Percentiles rank a stretch among this genome's conserved stretches.
phyloP scores from a whole-genome alignment of 2,113 vertebrate species.

The Hiodon alosoides region DNA sequence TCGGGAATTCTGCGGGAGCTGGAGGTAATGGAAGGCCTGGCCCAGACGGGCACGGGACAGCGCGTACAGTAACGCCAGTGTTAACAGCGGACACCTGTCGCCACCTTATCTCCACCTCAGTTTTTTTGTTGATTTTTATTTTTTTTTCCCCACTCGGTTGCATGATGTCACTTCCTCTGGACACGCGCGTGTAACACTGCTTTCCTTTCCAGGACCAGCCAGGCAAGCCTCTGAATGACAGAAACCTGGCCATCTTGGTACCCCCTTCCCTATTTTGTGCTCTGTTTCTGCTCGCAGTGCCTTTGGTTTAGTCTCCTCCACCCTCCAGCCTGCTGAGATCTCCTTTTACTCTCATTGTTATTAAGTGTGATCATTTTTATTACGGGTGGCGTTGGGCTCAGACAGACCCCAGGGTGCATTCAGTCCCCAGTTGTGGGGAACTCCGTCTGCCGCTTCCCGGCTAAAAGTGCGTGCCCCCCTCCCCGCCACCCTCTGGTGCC shows the following conservation, averaged over 20 bases:
- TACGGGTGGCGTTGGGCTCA: constrained; percentile 5
- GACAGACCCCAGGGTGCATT: constrained; percentile 30
- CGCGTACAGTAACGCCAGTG: neutral
- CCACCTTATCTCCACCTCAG: neutral
- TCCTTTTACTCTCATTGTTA: neutral
- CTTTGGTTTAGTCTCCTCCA: constrained; percentile 31
- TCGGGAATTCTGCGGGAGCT: constrained; percentile 95
- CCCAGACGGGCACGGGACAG: neutral
- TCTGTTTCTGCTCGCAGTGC: constrained; percentile 43
- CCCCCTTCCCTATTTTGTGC: constrained; percentile 63
- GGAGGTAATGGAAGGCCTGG: constrained; percentile 69
- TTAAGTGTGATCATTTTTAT: no score
- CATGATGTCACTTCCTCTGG: constrained; percentile 34
- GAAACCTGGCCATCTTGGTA: constrained; percentile 86
- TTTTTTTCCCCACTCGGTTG: constrained; percentile 11
- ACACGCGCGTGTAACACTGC: constrained; percentile 41
- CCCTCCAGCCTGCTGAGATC: constrained; percentile 10
- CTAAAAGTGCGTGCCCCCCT: neutral
- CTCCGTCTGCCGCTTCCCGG: neutral
- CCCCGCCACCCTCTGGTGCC: no score
- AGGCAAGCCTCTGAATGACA: constrained; percentile 83
- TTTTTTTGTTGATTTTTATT: constrained; percentile 1
- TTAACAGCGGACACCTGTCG: neutral
- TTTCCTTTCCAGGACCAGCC: constrained; percentile 80
- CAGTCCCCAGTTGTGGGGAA: neutral